These are phyloP conservation scores for Ivindomyrus marchei DNA, from an alignment of 2,113 vertebrate genomes.

Conservation along the genomic window DNA sequence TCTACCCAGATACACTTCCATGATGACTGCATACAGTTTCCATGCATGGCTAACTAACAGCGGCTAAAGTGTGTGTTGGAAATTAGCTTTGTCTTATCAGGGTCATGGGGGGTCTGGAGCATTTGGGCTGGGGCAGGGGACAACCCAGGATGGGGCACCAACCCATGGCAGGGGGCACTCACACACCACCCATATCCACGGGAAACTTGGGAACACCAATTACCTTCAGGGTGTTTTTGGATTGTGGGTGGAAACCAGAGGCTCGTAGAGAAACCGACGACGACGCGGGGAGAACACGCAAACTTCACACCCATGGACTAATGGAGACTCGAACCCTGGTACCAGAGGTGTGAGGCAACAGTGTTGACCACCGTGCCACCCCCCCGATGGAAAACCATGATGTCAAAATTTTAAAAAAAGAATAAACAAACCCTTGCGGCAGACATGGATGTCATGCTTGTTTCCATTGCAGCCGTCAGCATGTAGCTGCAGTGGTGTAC, in stretches of 20 bases:
- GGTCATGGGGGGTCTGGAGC: neutral
- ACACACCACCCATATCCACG: neutral
- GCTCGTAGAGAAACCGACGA: fast-evolving
- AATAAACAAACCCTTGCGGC: neutral
- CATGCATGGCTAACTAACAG: neutral
- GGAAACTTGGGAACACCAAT: neutral
- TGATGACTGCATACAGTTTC: neutral
- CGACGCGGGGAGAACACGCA: neutral
- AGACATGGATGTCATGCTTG: neutral
- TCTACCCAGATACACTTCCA: neutral
- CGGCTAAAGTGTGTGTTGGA: neutral
- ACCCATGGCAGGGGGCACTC: neutral
- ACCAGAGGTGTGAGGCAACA: neutral
- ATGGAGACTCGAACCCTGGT: neutral
- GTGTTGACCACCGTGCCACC: neutral
- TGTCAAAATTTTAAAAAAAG: neutral
- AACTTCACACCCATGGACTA: neutral
- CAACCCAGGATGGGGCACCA: neutral
- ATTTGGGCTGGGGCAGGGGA: neutral
- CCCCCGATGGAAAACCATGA: neutral
- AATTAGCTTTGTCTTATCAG: neutral
- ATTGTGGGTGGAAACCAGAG: neutral
- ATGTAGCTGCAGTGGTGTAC: neutral
- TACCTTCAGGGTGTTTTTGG: neutral
- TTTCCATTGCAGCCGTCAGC: neutral